Evolutionary conservation across 2,113 vertebrate genomes (phyloP), one percentile per base, ranked within the genome.

Genomic region (Uria aalge): DNA sequence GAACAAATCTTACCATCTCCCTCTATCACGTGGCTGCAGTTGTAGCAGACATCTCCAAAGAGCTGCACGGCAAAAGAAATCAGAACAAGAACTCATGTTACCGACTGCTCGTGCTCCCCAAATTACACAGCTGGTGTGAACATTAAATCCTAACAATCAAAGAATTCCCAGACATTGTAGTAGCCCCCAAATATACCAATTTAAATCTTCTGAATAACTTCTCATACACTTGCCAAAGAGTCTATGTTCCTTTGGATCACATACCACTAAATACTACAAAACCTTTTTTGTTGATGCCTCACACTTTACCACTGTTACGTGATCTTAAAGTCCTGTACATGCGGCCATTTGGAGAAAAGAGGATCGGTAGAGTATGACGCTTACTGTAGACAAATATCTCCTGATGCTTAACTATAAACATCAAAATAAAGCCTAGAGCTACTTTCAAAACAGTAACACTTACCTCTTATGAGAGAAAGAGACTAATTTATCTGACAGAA

Each of bases 11-110:
- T 93, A 99, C 99, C 99, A 30, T 99, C 99, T 91, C 99, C 99
- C 97, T 99, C 99, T 56, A 99, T 99, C 73, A 99, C 99, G 3
- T 98, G 99, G 89, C 99, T 99, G 98, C 99, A 99, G 98, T 99
- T 99, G 97, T 99, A 99, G 98, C 99, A 99, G 79, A 99, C 99
- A 30, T 99, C 99, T 90, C 99, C 99, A 85, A 99, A 99, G 85
- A 99, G 99, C 99, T 99, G 98, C 73, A 74, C 27, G 85, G 84
- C 69, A 82, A 94, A 67, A 71, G 60, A 89, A 88, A 32, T 24
- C 69, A 94, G 66, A 96, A 76, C 36, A 85, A 55, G 71, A 93
- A 86, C 64, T 96, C 81, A 50, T 88, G 74, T 91, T 64, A 52
- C 36, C 15, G 64, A 63, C 53, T 66, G 10, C 48, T 80, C 47